phyloP scores from a whole-genome alignment of 2,888 invertebrate genomes.

The Dryadula phaetusa region DNA sequence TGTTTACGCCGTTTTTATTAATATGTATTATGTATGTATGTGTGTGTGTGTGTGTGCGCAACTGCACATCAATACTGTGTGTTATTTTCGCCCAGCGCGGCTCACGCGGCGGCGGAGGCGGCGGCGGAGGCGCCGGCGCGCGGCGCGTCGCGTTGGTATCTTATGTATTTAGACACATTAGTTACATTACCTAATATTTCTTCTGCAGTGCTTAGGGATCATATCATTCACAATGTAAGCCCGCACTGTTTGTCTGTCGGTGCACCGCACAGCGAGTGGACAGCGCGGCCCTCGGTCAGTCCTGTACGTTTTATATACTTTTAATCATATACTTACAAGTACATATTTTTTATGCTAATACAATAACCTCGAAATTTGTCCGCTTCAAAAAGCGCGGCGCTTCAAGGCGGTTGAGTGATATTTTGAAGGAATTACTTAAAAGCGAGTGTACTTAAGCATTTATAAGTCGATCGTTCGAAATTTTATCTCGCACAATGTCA shows the following conservation, averaged over 20 bases:
- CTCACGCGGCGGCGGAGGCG: not conserved
- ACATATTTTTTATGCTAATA: conserved; percentile 11
- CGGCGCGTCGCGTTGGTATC: conserved; percentile 22
- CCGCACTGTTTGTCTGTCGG: too few relatives aligned
- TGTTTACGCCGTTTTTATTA: not conserved
- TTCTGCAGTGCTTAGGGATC: too few relatives aligned
- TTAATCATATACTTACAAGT: not conserved
- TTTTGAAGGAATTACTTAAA: conserved; percentile 48
- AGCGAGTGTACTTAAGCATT: conserved; percentile 3
- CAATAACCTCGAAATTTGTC: conserved; percentile 30
- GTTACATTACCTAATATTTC: too few relatives aligned
- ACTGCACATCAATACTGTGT: not conserved
- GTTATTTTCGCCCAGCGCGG: conserved; percentile 16
- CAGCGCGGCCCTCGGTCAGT: not conserved
- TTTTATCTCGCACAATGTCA: conserved; percentile 23
- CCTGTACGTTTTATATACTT: too few relatives aligned
- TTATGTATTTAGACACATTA: too few relatives aligned
- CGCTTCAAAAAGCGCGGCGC: conserved; percentile 35
- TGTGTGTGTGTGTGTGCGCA: too few relatives aligned
- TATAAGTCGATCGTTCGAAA: conserved; percentile 15
- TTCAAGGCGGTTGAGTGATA: conserved; percentile 62
- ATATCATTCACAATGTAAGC: too few relatives aligned
- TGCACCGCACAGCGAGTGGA: too few relatives aligned
- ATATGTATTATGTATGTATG: too few relatives aligned
- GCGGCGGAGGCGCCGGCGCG: not conserved